These are phyloP conservation scores for Hypanus sabinus DNA, from an alignment of 2,113 vertebrate species.

Conservation along the genomic window DNA sequence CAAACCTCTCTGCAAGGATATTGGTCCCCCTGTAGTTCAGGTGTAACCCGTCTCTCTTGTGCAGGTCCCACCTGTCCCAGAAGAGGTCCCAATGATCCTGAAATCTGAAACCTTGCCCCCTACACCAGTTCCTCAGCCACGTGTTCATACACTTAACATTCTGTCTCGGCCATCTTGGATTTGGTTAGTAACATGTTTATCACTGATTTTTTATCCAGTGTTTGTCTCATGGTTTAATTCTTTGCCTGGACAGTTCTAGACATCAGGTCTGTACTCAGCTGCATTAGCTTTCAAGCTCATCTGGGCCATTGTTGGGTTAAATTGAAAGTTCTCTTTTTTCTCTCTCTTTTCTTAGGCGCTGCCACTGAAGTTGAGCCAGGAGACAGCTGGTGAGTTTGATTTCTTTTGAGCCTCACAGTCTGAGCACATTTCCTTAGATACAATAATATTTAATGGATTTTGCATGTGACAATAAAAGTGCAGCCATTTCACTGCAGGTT, in stretches of 20 bases:
- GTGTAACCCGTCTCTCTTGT: too few relatives aligned
- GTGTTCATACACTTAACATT: neutral
- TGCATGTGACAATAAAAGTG: neutral
- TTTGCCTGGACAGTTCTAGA: neutral
- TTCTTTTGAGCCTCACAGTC: conserved; percentile 1
- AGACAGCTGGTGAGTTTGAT: conserved; percentile 64
- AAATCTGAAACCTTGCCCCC: too few relatives aligned
- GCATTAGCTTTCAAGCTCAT: conserved; percentile 9
- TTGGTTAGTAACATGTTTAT: neutral
- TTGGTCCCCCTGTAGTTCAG: too few relatives aligned
- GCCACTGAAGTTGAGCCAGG: conserved; percentile 55
- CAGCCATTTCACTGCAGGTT: conserved; percentile 16
- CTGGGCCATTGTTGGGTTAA: neutral
- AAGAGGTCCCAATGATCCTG: too few relatives aligned
- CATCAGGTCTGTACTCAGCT: neutral
- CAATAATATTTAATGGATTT: neutral
- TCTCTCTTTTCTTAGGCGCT: conserved; percentile 56
- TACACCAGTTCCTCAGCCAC: too few relatives aligned
- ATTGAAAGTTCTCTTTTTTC: conserved; percentile 40
- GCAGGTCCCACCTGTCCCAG: too few relatives aligned
- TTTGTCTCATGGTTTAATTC: neutral
- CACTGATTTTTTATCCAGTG: too few relatives aligned
- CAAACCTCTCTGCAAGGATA: too few relatives aligned
- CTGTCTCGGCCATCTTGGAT: neutral
- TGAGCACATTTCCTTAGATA: neutral